Conservation (phyloP, 2,888 invertebrate genomes). For the Geotrupes spiniger region DNA sequence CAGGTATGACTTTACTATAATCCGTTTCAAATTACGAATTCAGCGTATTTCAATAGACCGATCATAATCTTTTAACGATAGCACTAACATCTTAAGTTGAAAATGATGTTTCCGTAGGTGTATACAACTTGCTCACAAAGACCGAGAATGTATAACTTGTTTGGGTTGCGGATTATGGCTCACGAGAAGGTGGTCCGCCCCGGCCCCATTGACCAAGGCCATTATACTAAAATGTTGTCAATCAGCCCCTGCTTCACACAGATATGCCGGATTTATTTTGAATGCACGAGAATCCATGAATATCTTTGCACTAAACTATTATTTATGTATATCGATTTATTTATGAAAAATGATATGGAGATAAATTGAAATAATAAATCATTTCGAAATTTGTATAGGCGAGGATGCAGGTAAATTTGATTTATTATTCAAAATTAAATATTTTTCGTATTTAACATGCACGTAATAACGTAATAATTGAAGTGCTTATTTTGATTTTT, state of each 20-base stretch:
- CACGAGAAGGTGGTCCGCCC: conserved; percentile 31
- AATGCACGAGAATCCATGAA: conserved; percentile 32
- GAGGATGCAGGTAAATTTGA: not conserved
- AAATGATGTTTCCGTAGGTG: conserved; percentile 21
- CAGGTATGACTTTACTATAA: conserved; percentile 24
- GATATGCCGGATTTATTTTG: conserved; percentile 25
- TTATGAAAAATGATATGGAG: conserved; percentile 32
- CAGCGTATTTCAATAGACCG: conserved; percentile 18
- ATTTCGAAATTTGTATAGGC: conserved; percentile 22
- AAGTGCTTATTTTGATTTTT: no score
- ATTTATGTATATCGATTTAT: conserved; percentile 36
- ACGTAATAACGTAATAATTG: no score
- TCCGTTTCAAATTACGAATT: conserved; percentile 19
- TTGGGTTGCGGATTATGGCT: conserved; percentile 33
- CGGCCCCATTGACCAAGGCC: conserved; percentile 26
- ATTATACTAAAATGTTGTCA: conserved; percentile 32
- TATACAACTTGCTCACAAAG: conserved; percentile 26
- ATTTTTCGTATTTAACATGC: no score
- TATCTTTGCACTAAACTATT: conserved; percentile 35
- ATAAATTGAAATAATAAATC: conserved; percentile 31
- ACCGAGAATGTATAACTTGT: conserved; percentile 27
- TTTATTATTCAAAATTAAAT: not conserved
- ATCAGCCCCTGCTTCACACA: conserved; percentile 25
- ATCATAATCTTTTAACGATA: not conserved
- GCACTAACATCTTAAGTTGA: conserved; percentile 21